These are phyloP conservation scores for Conopomorpha cramerella DNA, from an alignment of 1,140 invertebrate genomes.

Conservation along the genomic window DNA sequence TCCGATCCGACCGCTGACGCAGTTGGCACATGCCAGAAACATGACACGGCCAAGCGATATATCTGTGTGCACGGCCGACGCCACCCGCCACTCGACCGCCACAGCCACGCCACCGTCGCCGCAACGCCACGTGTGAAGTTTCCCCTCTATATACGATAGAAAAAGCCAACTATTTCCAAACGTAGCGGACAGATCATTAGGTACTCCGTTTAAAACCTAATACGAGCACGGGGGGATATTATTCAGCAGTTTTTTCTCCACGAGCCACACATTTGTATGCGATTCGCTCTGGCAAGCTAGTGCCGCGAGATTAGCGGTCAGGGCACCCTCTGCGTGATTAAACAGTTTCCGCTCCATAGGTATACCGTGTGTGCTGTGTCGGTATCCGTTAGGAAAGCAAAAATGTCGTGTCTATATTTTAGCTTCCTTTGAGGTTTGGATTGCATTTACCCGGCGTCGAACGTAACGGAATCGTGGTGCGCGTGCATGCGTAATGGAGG, in stretches of 20 bases:
- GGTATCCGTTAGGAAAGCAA: conserved; percentile 8
- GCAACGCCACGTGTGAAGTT: too few species aligned
- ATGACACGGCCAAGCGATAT: conserved; percentile 11
- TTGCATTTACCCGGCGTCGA: conserved; percentile 7
- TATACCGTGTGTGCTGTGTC: conserved; percentile 18
- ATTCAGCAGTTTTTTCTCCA: conserved; percentile 42
- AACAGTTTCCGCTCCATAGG: conserved; percentile 29
- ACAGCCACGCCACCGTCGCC: too few species aligned
- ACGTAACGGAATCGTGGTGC: conserved; percentile 15
- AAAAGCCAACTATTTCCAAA: too few species aligned
- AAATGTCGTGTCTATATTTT: neutral
- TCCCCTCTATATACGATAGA: too few species aligned
- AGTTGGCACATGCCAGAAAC: conserved; percentile 35
- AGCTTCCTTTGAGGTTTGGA: neutral
- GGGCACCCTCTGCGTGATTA: conserved; percentile 31
- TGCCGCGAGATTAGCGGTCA: conserved; percentile 36
- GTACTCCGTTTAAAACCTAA: too few species aligned
- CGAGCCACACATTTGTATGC: conserved; percentile 42
- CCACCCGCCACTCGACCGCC: too few species aligned
- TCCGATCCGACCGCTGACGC: conserved; percentile 16
- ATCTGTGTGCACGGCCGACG: too few species aligned
- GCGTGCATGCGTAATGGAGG: conserved; percentile 12
- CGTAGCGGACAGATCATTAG: too few species aligned
- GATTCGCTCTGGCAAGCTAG: conserved; percentile 31
- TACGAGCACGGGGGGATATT: too few species aligned